Evolutionary conservation across 2,113 vertebrate genomes (phyloP).

Genomic region (Urocynchramus pylzowi): DNA sequence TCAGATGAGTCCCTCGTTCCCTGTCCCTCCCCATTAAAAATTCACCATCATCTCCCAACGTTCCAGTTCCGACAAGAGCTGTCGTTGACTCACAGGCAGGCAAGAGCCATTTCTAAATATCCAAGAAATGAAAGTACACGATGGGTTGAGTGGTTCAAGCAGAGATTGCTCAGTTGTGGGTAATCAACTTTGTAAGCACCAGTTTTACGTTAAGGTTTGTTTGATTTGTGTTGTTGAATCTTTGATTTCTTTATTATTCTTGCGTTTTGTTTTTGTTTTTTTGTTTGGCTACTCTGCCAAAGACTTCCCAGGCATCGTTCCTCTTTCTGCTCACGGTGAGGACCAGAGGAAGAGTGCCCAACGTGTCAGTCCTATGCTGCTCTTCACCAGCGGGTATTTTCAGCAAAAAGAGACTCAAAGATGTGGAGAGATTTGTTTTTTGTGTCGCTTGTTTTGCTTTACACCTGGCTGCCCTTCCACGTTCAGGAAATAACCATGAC

Average conservation of each 20-base stretch:
- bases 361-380: constrained; percentile 26
- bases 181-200: constrained; percentile 76
- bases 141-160: constrained; percentile 73
- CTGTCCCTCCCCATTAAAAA: constrained; percentile 51
- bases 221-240: constrained; percentile 41
- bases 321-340: background rate
- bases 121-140: constrained; percentile 70
- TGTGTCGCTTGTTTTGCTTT: constrained; percentile 55
- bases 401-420: constrained; percentile 23
- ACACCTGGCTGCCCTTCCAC: constrained; percentile 62
- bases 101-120: constrained; percentile 60
- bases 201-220: constrained; percentile 67
- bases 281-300: constrained; percentile 48
- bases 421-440: background rate
- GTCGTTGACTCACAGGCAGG: constrained; percentile 54
- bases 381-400: constrained; percentile 36
- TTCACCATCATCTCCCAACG: background rate
- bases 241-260: constrained; percentile 32
- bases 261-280: background rate
- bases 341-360: constrained; percentile 43
- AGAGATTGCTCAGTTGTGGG: constrained; percentile 69
- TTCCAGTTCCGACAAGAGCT: background rate
- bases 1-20: constrained; percentile 20
- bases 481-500: constrained; percentile 55
- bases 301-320: constrained; percentile 35